Evolutionary conservation across 2,797 vertebrate genomes (phyloP), one percentile per base, ranked within the genome.

Genomic region (Pogoniulus pusillus): DNA sequence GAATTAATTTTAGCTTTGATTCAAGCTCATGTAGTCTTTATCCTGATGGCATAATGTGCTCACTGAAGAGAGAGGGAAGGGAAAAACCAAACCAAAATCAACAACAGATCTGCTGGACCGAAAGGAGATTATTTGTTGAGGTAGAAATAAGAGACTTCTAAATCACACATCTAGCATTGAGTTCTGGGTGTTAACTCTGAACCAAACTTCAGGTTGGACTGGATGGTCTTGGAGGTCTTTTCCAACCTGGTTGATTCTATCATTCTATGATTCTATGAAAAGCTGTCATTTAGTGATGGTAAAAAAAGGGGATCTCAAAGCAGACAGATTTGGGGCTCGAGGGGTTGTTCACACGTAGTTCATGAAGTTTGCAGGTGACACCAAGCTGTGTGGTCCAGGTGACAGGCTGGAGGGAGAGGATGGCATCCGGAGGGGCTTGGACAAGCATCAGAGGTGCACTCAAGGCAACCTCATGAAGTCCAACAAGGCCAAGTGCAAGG

Each of bases 71-170:
- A 76, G 41, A 55, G 6, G 7, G 6, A 13, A 3, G 20, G 5
- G 12, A 5, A 14, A 3, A 14, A 3, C 29, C 49, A 47, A 59
- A 6, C 6, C 32, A 18, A 43, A 47, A 8, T 1, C 1, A 34
- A 11, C 2, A 23, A 32, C 82, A 10, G 47, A 27, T 5, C 45
- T 45, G 2, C n/a, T 39, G 69, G 57, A 16, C 32, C 71, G 62
- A 4, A 16, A 30, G 35, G 14, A 3, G 35, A 29, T 47, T 5
- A 5, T 39, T 90, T 84, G 15, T 76, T 66, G 58, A 26, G 71
- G 43, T 70, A 54, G 57, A 51, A 85, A 53, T 26, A 39, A 39
- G 41, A 39, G 49, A 15, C 29, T 6, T 47, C 20, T 54, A 24
- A 65, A 64, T 45, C 15, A 5, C 1, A 4, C 51, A 22, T 62